Base-by-base conservation (phyloP, 1,140 invertebrate species). In the Bombus huntii region DNA sequence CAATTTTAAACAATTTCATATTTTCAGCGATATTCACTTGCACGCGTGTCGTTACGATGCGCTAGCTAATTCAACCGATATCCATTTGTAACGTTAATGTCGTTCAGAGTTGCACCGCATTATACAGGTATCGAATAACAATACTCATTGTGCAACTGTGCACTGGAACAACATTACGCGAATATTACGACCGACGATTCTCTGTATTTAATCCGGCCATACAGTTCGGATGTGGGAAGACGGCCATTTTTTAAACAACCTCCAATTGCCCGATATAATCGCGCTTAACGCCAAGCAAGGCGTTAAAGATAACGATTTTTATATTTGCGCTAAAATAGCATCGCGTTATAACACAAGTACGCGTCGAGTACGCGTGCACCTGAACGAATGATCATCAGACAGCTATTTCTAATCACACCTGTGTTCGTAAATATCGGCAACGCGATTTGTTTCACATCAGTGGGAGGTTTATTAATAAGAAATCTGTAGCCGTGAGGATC, bases 401-500 rank as follows among this genome's bases (percentile, higher is more conserved):
- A n/a, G 53, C 47, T 76, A 59, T 76, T 76, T 76, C 53, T 25
- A 59, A 34, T 73, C 39, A 12, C 13, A 25, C 31, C 31, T 15
- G 47, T 34, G 73, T 76, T 76, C 74, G 44, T 28, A 76, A 76
- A 76, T 25, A 76, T 59, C 31, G 47, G 15, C 53, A 34, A 34
- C 15, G 9, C 22, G 44, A 75, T 59, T 76, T 13, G 28, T 59
- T 57, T 59, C 74, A 37, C 74, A 15, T 37, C 25, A 6, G 9
- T 37, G 53, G 42, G 25, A 39, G 22, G 47, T 76, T 37, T 76
- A 76, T 76, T 57, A 76, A 76, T 76, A 76, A 59, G 2, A 53
- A 28, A 37, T n/a, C 47, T 2, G 37, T 44, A 22, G n/a, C n/a
- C 44, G 73, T 74, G 42, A 34, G 31, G 53, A 74, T 25, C 44